Evolutionary conservation across 2,888 invertebrate genomes (phyloP), one percentile per base, ranked within the genome.

Genomic region (Drosophila emarginata): DNA sequence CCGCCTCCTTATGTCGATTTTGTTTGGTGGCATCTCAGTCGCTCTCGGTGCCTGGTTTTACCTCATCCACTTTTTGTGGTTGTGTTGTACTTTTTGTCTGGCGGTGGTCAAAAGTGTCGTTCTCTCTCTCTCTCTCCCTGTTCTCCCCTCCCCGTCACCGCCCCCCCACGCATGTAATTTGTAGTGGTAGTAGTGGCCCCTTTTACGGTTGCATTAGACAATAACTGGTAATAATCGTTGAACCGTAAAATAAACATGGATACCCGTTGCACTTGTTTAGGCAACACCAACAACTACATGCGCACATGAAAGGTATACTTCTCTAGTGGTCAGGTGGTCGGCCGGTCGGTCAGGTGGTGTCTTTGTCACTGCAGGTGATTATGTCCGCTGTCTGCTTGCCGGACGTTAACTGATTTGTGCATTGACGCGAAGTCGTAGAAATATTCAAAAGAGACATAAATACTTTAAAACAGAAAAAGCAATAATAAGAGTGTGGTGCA

Each of bases 161-260:
- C 21, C 45, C 3, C 11, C 11, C 11, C 18, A 7, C 18, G 11
- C 18, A 18, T 39, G 21, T 45, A 11, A 21, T 11, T 18, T 18
- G 21, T 32, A 32, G 21, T 45, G 11, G 56, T 32, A 57, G 50
- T 63, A 53, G 60, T 79, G 70, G 69, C 72, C 86, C 84, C 83
- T 86, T 78, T 85, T 79, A 73, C 71, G 83, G 64, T 73, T 70
- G 74, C 72, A 77, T 81, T 85, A 79, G 87, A 85, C 85, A 85
- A 85, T 85, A 88, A 87, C 89, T 88, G 87, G 85, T 85, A 88
- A 87, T 88, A 88, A 87, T 87, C 85, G 89, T 87, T 85, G 89
- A 85, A 85, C 85, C 89, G 89, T 85, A 87, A 85, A 85, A 88
- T 85, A 85, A 88, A 85, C 85, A 85, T 87, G 89, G 80, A 87